Conservation (phyloP, 2,113 vertebrate species). For the Chionomys nivalis region DNA sequence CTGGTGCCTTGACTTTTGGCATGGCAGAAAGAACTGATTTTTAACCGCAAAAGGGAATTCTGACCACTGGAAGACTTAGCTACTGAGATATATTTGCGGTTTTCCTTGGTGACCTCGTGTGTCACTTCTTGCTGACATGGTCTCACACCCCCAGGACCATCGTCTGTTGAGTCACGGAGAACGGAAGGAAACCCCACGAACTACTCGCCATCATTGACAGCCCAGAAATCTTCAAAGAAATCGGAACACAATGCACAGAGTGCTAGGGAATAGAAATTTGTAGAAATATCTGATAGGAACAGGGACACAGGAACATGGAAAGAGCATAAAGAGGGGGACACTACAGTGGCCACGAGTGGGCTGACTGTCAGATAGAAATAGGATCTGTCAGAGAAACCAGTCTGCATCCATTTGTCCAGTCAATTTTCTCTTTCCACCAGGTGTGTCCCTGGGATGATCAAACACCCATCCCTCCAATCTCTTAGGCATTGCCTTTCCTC, state of each 20-base stretch:
- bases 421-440: background rate
- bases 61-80: background rate
- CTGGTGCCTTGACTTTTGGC: background rate
- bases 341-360: background rate
- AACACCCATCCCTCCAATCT: background rate
- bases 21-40: background rate
- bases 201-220: too few species aligned
- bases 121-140: background rate
- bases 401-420: background rate
- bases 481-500: background rate
- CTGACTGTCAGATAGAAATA: background rate
- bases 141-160: background rate
- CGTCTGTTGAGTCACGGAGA: background rate
- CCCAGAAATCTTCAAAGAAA: background rate
- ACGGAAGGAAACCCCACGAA: background rate
- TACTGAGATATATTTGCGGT: background rate
- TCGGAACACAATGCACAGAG: background rate
- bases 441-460: background rate
- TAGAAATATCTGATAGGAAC: background rate
- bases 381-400: background rate
- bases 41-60: background rate
- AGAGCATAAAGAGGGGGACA: background rate
- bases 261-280: background rate
- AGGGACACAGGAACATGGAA: rapidly evolving
- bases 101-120: background rate